Evolutionary conservation across 2,888 invertebrate genomes (phyloP).

Genomic region (Calliopum simillimum): DNA sequence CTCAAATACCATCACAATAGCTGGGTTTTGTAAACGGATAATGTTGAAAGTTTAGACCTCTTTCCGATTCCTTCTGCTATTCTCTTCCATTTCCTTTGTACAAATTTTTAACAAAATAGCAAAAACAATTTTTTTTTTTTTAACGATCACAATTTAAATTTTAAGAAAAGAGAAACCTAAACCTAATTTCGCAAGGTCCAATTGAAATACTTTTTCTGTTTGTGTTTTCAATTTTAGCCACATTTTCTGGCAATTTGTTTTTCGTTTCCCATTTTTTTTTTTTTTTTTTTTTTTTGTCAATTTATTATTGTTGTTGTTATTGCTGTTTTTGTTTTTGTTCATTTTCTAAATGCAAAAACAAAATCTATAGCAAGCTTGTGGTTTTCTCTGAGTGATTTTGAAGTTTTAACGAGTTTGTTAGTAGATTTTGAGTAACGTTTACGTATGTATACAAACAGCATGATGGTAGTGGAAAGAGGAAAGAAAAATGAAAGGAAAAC

Average conservation of each 20-base stretch:
- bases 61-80: too few relatives aligned
- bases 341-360: background rate
- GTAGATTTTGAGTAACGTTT: slow-evolving; percentile 13
- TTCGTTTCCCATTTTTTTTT: background rate
- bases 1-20: too few relatives aligned
- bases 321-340: background rate
- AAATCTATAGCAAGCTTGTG: background rate
- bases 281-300: background rate
- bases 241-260: too few relatives aligned
- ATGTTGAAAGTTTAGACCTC: too few relatives aligned
- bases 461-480: background rate
- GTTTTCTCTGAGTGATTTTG: slow-evolving; percentile 27
- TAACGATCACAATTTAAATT: too few relatives aligned
- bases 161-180: too few relatives aligned
- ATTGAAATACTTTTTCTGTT: slow-evolving; percentile 33
- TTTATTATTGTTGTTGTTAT: background rate
- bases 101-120: too few relatives aligned
- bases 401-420: slow-evolving; percentile 35
- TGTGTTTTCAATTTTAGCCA: background rate
- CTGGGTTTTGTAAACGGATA: too few relatives aligned
- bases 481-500: background rate
- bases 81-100: too few relatives aligned
- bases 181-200: slow-evolving; percentile 23
- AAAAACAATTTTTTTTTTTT: too few relatives aligned
- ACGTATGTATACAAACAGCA: background rate